Base-by-base conservation (phyloP, 2,113 vertebrate species). In the Macrotus californicus region DNA sequence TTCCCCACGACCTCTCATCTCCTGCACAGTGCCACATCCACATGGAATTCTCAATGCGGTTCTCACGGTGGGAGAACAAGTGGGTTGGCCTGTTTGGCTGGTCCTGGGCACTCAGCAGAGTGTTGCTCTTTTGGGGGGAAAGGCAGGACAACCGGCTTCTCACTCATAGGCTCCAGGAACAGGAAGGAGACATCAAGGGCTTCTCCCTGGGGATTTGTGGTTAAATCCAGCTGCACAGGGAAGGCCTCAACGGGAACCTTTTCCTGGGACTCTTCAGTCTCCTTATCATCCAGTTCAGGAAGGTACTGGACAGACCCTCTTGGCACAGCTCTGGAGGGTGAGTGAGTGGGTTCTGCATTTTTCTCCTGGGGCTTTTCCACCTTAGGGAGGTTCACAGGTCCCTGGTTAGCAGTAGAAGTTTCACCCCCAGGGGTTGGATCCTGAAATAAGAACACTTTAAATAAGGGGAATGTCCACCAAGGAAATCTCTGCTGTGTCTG, bases 31-130 rank as follows among this genome's bases (percentile, higher is more conserved):
- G 56, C 22, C 6, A 7, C 1, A 1, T 6, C 12, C 22, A 29
- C 21, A 24, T 19, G 24, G 64, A 67, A 83, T 22, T 24, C 15
- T 89, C 67, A 46, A 26, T 1, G 9, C 69, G 59, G 31, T 54
- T 82, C 72, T 97, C 89, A 97, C 12, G 93, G 89, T 19, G 89
- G 84, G 12, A 96, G 86, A 16, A 98, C 2, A 26, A 97, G 81
- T 64, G 1, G 2, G 4, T 69, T 22, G 0, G 0, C 0, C 4
- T 16, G 0, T 22, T 39, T 50, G 72, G 75, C 96, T 41, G 98
- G 80, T 90, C 98, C 98, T 87, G 98, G 98, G n/a, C 98, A 98
- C 7, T 96, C 48, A 3, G 91, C 77, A 83, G 98, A 98, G 31
- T 2, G 41, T 41, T 87, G 83, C 66, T 22, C 16, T 83, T 89